These are phyloP conservation scores for Apocheima hispidaria DNA, from an alignment of 2,888 invertebrate species.

Conservation along the genomic window DNA sequence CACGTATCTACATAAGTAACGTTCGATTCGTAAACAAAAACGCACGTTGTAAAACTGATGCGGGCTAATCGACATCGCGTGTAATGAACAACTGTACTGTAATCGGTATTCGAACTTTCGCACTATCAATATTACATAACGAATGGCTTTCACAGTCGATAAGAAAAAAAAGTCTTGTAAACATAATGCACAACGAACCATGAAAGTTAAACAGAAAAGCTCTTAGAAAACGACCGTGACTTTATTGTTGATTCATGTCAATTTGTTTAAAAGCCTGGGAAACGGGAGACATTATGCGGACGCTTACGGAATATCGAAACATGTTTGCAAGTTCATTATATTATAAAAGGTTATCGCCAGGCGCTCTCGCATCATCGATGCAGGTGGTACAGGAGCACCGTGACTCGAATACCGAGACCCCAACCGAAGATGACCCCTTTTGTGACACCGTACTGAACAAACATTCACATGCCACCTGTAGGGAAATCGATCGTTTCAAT, in stretches of 20 bases:
- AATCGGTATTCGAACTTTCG: conserved; percentile 55
- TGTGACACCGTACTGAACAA: conserved; percentile 56
- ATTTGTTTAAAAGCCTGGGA: conserved; percentile 45
- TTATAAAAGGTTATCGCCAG: conserved; percentile 66
- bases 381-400: conserved; percentile 75
- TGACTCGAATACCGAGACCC: conserved; percentile 76
- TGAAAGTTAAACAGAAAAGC: conserved; percentile 25
- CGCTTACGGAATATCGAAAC: conserved; percentile 44
- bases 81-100: conserved; percentile 58
- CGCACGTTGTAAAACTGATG: conserved; percentile 64
- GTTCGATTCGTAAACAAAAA: conserved; percentile 60
- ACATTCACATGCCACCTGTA: conserved; percentile 47
- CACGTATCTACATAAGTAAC: conserved; percentile 27
- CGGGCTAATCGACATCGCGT: conserved; percentile 70
- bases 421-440: conserved; percentile 71
- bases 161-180: neutral
- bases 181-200: conserved; percentile 15
- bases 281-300: conserved; percentile 40
- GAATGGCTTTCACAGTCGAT: conserved; percentile 32
- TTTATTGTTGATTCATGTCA: conserved; percentile 42
- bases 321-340: conserved; percentile 59
- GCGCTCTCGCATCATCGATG: conserved; percentile 69
- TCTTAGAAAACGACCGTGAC: conserved; percentile 40
- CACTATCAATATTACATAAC: conserved; percentile 45
- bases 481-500: conserved; percentile 57